Evolutionary conservation across 2,797 vertebrate genomes (phyloP), one percentile per base, ranked within the genome.

Genomic region (Pantherophis alleghaniensis): DNA sequence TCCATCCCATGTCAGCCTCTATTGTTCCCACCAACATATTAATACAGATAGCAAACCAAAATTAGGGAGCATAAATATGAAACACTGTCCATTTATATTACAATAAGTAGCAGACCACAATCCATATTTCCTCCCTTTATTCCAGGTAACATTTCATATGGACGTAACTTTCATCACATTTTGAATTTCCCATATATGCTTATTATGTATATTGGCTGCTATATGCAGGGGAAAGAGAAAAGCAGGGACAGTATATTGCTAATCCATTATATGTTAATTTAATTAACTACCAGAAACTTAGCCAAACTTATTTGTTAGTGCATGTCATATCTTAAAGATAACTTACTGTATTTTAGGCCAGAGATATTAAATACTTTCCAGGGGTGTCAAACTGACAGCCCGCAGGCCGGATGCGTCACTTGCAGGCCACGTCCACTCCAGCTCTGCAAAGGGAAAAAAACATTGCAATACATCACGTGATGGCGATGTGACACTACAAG

Each of bases 381-480:
- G 3, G 10, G 60, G 26, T 63, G 28, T 66, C 63, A 66, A 66
- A 66, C 28, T 12, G 10, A 26, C 60, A 28, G 28, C 26, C 12
- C 0, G 11, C 0, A 12, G 28, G 12, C 28, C 1, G 4, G 63
- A 66, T 12, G 60, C 10, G 10, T 63, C 24, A 63, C 0, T 4
- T 2, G 0, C 60, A 63, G 24, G 60, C 10, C 60, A 63, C 1
- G 3, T 10, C 10, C 9, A 26, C 24, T 1, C 9, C 60, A 63
- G 24, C 24, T 63, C 60, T 9, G 10, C 10, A 3, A 63, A 63
- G 24, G 59, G 60, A 2, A 63, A 63, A 28, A 63, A 63, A 26
- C 2, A 7, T 20, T 0, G 2, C 1, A 0, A 59, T 59, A 59
- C 4, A 10, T 26, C 60, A 63, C 0, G 9, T 12, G 60, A 28